Conservation (phyloP, 2,797 vertebrate species). For the Tarsius wallacei region DNA sequence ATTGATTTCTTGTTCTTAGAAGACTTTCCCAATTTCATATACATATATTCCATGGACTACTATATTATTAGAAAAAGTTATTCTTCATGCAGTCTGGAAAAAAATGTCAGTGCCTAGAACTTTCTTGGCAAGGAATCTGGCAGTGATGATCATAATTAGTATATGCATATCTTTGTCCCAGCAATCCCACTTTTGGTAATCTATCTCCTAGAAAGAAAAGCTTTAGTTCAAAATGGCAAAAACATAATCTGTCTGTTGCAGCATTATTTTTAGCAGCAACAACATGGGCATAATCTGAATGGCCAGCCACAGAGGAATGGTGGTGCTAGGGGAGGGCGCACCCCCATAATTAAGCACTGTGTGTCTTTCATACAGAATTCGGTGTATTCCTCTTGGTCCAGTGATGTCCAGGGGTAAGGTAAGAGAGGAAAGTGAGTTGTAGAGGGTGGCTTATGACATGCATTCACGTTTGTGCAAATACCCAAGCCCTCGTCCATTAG, state of each 20-base stretch:
- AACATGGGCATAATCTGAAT: not conserved
- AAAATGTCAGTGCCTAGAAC: not conserved
- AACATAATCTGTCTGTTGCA: not conserved
- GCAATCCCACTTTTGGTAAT: not conserved
- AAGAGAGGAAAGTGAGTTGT: not conserved
- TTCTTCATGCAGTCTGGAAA: not conserved
- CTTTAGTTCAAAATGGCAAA: not conserved
- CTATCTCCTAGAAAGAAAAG: not conserved
- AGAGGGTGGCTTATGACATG: too few relatives aligned
- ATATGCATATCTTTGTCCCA: not conserved
- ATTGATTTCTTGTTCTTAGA: constrained; percentile 46
- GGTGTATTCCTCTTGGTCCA: not conserved
- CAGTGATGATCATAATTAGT: not conserved
- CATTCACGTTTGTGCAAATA: not conserved
- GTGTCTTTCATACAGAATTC: not conserved
- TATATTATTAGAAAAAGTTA: not conserved
- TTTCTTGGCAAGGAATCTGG: not conserved
- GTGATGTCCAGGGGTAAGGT: not conserved
- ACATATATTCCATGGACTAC: not conserved
- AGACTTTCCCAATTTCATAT: constrained; percentile 22
- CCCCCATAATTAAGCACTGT: not conserved
- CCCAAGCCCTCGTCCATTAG: not conserved
- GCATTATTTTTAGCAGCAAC: not conserved
- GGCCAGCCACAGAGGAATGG: not conserved
- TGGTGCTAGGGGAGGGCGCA: not conserved